Conservation (phyloP, 2,797 vertebrate species). For the Danio albolineatus region DNA sequence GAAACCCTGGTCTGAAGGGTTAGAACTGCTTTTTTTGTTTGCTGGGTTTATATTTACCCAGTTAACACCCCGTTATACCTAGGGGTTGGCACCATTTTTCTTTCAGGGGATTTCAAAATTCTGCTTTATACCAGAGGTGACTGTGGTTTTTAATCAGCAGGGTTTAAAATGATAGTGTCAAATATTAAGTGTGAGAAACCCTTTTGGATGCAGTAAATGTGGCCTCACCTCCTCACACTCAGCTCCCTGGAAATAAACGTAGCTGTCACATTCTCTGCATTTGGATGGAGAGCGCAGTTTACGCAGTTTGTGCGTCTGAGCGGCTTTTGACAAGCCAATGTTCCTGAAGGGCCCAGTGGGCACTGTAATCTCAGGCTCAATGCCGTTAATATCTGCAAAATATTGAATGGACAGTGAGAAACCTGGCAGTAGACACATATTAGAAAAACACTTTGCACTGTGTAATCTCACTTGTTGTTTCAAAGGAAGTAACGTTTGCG, state of each 20-base stretch:
- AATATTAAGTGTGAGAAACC: too few relatives aligned
- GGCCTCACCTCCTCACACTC: slow-evolving; percentile 93
- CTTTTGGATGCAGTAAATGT: too few relatives aligned
- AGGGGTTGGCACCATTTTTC: too few relatives aligned
- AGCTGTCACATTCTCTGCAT: slow-evolving; percentile 96
- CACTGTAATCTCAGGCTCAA: slow-evolving; percentile 82
- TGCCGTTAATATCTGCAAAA: slow-evolving; percentile 84
- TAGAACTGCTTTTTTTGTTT: too few relatives aligned
- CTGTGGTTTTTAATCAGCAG: too few relatives aligned
- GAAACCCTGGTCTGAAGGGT: too few relatives aligned
- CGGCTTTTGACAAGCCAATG: slow-evolving; percentile 92
- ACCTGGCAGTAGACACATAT: not conserved
- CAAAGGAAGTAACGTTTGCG: slow-evolving; percentile 76
- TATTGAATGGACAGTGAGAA: not conserved
- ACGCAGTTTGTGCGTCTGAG: slow-evolving; percentile 89
- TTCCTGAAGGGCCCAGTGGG: slow-evolving; percentile 90
- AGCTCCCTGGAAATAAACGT: slow-evolving; percentile 97
- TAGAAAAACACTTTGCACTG: not conserved
- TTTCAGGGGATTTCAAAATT: too few relatives aligned
- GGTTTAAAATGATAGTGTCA: too few relatives aligned
- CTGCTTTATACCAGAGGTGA: too few relatives aligned
- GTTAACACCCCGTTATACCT: too few relatives aligned
- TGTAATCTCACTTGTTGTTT: slow-evolving; percentile 78
- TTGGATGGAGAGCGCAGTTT: slow-evolving; percentile 93
- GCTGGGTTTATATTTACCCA: too few relatives aligned